A percentile compares a stretch with the other conserved stretches of the same genome.
Evolutionary conservation across 2,888 invertebrate genomes (phyloP).

Genomic region (Seira ritae): DNA sequence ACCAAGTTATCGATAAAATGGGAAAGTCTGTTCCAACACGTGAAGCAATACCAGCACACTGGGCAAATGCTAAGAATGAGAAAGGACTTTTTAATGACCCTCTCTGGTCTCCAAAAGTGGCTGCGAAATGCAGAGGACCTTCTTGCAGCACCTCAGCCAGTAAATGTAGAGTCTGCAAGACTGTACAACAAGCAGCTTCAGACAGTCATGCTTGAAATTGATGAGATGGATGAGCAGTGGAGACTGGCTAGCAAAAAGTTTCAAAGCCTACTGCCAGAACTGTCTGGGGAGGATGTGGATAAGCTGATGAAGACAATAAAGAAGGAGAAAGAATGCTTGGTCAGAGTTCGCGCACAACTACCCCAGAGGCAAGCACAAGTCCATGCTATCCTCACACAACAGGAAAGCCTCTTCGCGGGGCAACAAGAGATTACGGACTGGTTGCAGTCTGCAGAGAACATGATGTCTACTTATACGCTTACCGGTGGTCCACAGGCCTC

Average conservation of each 20-base stretch:
- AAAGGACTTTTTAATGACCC: conserved; percentile 86
- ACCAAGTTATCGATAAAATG: conserved; percentile 79
- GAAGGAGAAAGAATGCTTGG: conserved; percentile 91
- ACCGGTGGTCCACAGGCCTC: conserved; percentile 84
- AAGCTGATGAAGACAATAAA: conserved; percentile 92
- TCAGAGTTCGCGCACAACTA: conserved; percentile 88
- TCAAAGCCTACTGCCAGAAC: conserved; percentile 91
- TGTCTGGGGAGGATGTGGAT: conserved; percentile 93
- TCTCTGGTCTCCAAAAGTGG: conserved; percentile 87
- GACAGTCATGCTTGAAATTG: conserved; percentile 87
- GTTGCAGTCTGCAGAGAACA: conserved; percentile 89
- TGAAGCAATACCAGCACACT: conserved; percentile 92
- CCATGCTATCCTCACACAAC: conserved; percentile 89
- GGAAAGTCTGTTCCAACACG: conserved; percentile 88
- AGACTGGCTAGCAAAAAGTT: conserved; percentile 94
- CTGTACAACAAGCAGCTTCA: conserved; percentile 86
- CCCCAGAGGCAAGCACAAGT: conserved; percentile 89
- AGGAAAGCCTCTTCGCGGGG: conserved; percentile 92
- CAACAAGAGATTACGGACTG: conserved; percentile 90
- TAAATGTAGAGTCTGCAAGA: conserved; percentile 87
- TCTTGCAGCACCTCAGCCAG: conserved; percentile 83
- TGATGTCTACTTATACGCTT: conserved; percentile 80
- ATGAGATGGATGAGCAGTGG: conserved; percentile 91
- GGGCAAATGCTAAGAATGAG: conserved; percentile 89
- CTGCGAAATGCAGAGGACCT: conserved; percentile 85